Conservation (phyloP, 2,888 invertebrate species). For the Plagiodera versicolora region DNA sequence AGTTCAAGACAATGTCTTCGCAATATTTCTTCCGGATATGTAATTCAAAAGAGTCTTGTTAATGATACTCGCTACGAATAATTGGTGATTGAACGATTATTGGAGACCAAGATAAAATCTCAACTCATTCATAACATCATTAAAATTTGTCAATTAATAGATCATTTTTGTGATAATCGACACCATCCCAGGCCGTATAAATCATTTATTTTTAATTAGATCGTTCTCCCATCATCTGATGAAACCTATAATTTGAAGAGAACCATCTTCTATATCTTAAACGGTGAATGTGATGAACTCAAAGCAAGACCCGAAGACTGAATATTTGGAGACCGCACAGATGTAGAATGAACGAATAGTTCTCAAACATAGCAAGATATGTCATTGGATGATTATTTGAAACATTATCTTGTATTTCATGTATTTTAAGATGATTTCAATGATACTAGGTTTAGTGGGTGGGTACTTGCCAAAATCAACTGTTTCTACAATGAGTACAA, state of each 20-base stretch:
- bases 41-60: no score
- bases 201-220: slow-evolving; percentile 31
- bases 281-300: slow-evolving; percentile 23
- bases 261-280: slow-evolving; percentile 21
- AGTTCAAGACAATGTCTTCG: not conserved
- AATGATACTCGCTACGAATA: not conserved
- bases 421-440: no score
- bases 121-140: slow-evolving; percentile 21
- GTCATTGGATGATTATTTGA: no score
- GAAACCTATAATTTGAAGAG: slow-evolving; percentile 28
- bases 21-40: not conserved
- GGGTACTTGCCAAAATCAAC: no score
- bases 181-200: slow-evolving; percentile 27
- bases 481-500: no score
- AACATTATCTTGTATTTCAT: no score
- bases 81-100: not conserved
- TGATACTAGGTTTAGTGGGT: no score
- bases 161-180: slow-evolving; percentile 26
- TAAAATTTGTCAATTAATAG: slow-evolving; percentile 29
- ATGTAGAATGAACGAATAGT: not conserved
- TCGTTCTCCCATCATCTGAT: slow-evolving; percentile 29
- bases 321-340: slow-evolving; percentile 15
- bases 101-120: slow-evolving; percentile 12
- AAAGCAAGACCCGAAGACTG: slow-evolving; percentile 8
- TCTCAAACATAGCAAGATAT: not conserved